Evolutionary conservation across 2,888 invertebrate genomes (phyloP).

Genomic region (Trachelus troglodyta): DNA sequence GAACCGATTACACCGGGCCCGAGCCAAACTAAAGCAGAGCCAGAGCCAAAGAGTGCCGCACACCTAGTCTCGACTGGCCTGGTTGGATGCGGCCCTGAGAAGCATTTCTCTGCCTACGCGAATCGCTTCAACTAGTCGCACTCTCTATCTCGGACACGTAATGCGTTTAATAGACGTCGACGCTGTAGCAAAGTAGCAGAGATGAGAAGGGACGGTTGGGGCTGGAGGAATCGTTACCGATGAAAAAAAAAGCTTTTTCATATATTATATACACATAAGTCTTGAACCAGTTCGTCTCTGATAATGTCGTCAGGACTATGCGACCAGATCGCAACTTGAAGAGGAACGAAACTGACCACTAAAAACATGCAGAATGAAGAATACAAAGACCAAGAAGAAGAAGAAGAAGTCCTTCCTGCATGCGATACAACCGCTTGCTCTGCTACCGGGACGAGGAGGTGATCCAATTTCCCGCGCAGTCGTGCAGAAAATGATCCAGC

Average conservation of each 20-base stretch:
- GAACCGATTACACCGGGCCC: slow-evolving; percentile 62
- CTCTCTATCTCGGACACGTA: slow-evolving; percentile 21
- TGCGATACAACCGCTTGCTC: slow-evolving; percentile 40
- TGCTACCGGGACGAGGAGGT: slow-evolving; percentile 44
- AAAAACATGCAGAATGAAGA: slow-evolving; percentile 17
- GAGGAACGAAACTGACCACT: slow-evolving; percentile 15
- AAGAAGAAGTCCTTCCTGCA: slow-evolving; percentile 48
- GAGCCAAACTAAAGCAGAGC: slow-evolving; percentile 59
- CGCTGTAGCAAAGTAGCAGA: not conserved
- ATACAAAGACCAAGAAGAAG: slow-evolving; percentile 20
- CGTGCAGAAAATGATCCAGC: slow-evolving; percentile 66
- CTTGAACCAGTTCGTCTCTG: not conserved
- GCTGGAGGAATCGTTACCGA: not conserved
- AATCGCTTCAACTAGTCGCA: not conserved
- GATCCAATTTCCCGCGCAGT: slow-evolving; percentile 66
- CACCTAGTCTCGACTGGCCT: not conserved
- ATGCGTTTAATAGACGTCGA: slow-evolving; percentile 18
- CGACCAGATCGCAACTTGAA: not conserved
- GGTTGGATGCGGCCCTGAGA: not conserved
- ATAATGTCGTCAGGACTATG: not conserved
- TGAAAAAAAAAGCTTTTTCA: not conserved
- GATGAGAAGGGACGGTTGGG: not conserved
- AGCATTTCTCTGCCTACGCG: not conserved
- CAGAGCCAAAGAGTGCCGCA: slow-evolving; percentile 29
- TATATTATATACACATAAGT: not conserved